Conservation (phyloP, 2,888 invertebrate species). For the Furcula furcula region DNA sequence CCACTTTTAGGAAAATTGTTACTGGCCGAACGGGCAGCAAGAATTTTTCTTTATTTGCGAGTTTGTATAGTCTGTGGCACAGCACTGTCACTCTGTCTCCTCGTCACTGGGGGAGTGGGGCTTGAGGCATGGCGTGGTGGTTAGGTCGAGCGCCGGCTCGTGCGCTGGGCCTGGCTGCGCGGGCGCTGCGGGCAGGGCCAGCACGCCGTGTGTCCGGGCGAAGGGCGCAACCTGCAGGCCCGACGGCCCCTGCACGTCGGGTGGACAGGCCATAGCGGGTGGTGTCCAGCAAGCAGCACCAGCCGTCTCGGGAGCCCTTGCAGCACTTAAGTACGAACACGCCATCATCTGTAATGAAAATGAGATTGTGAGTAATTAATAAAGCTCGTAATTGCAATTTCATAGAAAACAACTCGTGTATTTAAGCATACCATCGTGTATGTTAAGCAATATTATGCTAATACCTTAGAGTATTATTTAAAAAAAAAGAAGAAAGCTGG, state of each 20-base stretch:
- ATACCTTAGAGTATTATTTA: too few species aligned
- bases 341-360: conserved; percentile 76
- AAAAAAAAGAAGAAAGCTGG: too few species aligned
- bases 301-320: conserved; percentile 50
- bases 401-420: too few species aligned
- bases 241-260: conserved; percentile 27
- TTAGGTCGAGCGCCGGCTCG: conserved; percentile 66
- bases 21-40: conserved; percentile 46
- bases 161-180: conserved; percentile 18
- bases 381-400: too few species aligned
- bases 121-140: conserved; percentile 48
- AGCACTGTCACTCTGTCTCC: conserved; percentile 69
- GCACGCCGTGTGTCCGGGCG: conserved; percentile 23
- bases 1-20: conserved; percentile 52
- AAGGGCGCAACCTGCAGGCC: conserved; percentile 27
- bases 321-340: conserved; percentile 72
- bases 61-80: conserved; percentile 61
- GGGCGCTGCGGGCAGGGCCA: conserved; percentile 16
- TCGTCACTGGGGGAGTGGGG: conserved; percentile 42
- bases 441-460: too few species aligned
- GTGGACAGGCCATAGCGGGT: conserved; percentile 40
- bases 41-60: conserved; percentile 44
- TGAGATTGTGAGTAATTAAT: too few species aligned
- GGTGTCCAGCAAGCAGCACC: conserved; percentile 67
- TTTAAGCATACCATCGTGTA: too few species aligned